Evolutionary conservation across 2,797 vertebrate species (phyloP), one percentile per base, ranked within the genome.

Genomic region (Ficedula albicollis): DNA sequence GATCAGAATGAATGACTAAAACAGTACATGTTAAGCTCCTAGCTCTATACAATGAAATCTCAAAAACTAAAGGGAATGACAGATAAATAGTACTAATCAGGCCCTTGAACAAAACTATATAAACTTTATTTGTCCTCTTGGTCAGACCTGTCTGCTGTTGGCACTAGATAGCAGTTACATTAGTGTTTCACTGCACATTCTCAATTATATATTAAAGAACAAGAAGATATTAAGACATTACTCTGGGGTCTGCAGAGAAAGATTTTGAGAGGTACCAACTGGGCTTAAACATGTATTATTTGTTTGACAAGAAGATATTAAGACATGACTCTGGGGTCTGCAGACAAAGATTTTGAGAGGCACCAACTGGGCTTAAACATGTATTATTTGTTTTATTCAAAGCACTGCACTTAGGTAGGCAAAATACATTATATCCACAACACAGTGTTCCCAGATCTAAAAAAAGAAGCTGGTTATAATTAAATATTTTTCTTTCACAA

Each of bases 11-110:
- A 82, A 77, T 51, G 67, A 81, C 62, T n/a, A 73, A 89, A 96
- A 91, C 59, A 67, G 69, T 70, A 94, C 74, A 63, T n/a, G 69
- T 77, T 79, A 96, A 91, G 12, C 76, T 91, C 64, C 60, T 66
- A 72, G 23, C 30, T 84, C 2, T 0, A 20, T 55, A 56, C 29
- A 81, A 38, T 19, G 32, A 96, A 84, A 80, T 77, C 38, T 84
- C 69, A 41, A 36, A 59, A 89, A 27, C 36, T 73, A 27, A 66
- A 92, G 86, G 52, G 41, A 84, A 91, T 58, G 44, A 68, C 20
- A 79, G 49, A 78, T 46, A 84, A 91, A 78, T 49, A 78, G 38
- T 38, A 38, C 10, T 90, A 84, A 84, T 76, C 52, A 73, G 55
- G 15, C 17, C 26, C 26, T 63, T 58, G 43, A 94, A 84, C 26